Percentiles rank a stretch among this genome's conserved stretches.
These are phyloP conservation scores for Drosophila percnosoma DNA, from an alignment of 2,888 invertebrate genomes.

Conservation along the genomic window DNA sequence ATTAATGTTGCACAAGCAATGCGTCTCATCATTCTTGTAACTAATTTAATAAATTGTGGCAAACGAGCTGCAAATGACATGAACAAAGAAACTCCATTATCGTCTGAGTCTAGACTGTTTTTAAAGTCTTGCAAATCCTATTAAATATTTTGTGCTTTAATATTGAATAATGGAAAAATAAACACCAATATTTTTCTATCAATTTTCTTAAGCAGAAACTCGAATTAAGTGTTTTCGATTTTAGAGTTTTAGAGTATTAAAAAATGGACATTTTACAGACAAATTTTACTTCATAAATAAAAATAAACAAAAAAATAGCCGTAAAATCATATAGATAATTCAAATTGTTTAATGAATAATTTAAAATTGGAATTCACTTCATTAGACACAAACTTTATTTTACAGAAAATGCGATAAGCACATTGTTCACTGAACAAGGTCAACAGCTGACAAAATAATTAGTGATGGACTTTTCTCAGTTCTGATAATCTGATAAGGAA, in stretches of 20 bases:
- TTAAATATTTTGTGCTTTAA: neutral
- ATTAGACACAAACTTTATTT: neutral
- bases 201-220: neutral
- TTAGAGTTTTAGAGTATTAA: neutral
- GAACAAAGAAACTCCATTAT: constrained; percentile 22
- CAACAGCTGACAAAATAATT: neutral
- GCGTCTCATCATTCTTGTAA: neutral
- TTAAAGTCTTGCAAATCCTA: neutral
- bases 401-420: neutral
- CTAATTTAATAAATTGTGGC: constrained; percentile 1
- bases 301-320: neutral
- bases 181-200: neutral
- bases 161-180: neutral
- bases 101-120: neutral
- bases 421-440: neutral
- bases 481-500: neutral
- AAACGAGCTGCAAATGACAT: constrained; percentile 6
- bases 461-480: neutral
- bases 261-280: neutral
- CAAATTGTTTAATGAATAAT: neutral
- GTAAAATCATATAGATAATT: neutral
- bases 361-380: neutral
- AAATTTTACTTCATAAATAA: neutral
- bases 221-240: rapidly evolving
- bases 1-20: constrained; percentile 42